Base-by-base conservation (phyloP, 2,888 invertebrate species). In the Drosophila emarginata region DNA sequence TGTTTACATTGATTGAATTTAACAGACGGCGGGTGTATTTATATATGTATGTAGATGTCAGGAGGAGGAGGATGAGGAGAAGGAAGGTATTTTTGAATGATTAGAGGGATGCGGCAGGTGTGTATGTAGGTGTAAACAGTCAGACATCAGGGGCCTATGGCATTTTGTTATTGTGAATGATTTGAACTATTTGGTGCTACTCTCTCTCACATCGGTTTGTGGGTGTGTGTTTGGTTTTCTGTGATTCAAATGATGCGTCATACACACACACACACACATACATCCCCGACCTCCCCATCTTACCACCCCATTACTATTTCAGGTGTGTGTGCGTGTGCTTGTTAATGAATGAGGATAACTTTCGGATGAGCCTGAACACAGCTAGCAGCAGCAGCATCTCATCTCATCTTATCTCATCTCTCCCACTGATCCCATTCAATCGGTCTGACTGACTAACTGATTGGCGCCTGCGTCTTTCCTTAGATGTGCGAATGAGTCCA, bases 401-500 rank as follows among this genome's bases (percentile, higher is more conserved):
- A 45, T 45, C 45, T 21, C 12, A 45, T 45, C 21, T 45, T 12
- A 45, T 45, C 45, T 45, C 45, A 45, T 45, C 21, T 45, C 45
- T 45, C 15, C 28, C 51, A 50, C 50, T 15, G 15, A 45, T 28
- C 40, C 37, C 52, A 23, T 18, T 50, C 45, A 12, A 45, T 45
- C 21, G 45, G 45, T 21, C 45, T 18, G 59, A 39, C 56, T 53
- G 68, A 32, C 56, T 37, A 14, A 39, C 23, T 40, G 57, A 39
- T 39, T 39, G 57, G 57, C 57, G 45, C 37, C 32, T 61, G 63
- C 45, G 45, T 45, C 45, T 45, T 45, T 45, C 45, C 45, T 45
- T 45, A 9, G 45, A 72, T 79, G 82, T 87, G 88, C 88, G 82
- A 82, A 82, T 83, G 88, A 80, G 88, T 87, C 88, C 80, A 87